Percentiles rank a stretch among this genome's conserved stretches.
Evolutionary conservation across 2,113 vertebrate genomes (phyloP).

Genomic region (Neodontobutis hainanensis): DNA sequence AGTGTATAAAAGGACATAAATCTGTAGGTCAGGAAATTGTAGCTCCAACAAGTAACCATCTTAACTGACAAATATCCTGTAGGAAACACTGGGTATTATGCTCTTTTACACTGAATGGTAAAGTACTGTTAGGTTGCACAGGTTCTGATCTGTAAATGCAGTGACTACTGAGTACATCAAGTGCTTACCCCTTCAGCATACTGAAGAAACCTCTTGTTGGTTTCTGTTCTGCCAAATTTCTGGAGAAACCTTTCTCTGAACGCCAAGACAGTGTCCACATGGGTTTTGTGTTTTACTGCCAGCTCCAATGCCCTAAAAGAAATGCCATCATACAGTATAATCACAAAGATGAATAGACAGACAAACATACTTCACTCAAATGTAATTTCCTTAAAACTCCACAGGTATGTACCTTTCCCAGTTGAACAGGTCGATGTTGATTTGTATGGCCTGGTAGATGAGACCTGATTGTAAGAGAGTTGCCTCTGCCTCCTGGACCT

Average conservation of each 20-base stretch:
- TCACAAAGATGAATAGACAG: not conserved
- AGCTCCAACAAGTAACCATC: no score
- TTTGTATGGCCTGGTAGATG: slow-evolving; percentile 90
- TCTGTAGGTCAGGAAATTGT: no score
- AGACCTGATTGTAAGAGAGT: slow-evolving; percentile 89
- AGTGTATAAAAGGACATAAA: no score
- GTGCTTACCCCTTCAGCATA: slow-evolving; percentile 90
- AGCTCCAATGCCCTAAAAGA: slow-evolving; percentile 89
- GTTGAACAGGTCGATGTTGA: slow-evolving; percentile 92
- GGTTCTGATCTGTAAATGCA: not conserved
- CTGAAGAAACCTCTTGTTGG: slow-evolving; percentile 91
- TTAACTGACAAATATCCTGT: no score
- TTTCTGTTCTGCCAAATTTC: slow-evolving; percentile 90
- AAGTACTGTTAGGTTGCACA: not conserved
- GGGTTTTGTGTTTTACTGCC: slow-evolving; percentile 96
- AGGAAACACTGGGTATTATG: no score
- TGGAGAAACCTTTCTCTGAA: slow-evolving; percentile 89
- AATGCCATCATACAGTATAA: slow-evolving; percentile 25
- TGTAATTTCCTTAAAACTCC: slow-evolving; percentile 12
- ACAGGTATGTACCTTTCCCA: slow-evolving; percentile 89
- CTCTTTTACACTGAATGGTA: no score
- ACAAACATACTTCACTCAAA: slow-evolving; percentile 26
- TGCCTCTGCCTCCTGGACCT: slow-evolving; percentile 88
- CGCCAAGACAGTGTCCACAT: slow-evolving; percentile 96
- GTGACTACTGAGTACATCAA: not conserved